These are phyloP conservation scores for Cairina moschata DNA, from an alignment of 2,113 vertebrate genomes.

Conservation along the genomic window DNA sequence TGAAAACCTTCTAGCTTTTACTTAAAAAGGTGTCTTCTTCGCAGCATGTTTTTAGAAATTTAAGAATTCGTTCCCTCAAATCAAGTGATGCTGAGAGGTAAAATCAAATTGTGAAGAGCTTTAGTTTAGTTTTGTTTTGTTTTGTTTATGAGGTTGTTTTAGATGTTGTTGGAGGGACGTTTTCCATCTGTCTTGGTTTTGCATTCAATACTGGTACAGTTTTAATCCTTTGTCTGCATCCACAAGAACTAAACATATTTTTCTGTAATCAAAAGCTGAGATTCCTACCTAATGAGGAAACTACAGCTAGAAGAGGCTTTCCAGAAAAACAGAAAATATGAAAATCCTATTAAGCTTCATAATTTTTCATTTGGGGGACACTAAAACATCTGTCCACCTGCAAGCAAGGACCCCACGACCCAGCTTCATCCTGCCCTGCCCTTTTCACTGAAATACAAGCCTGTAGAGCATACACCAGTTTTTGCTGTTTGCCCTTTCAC, in stretches of 20 bases:
- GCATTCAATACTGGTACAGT: neutral
- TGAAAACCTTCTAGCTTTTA: neutral
- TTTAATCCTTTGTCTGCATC: neutral
- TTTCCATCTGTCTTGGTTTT: neutral
- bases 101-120: neutral
- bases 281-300: neutral
- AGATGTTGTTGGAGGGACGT: neutral
- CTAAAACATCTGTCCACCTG: neutral
- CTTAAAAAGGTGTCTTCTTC: neutral
- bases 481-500: neutral
- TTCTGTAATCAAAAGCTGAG: neutral
- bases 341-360: neutral
- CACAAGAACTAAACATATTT: neutral
- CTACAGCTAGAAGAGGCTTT: neutral
- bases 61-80: neutral
- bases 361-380: neutral
- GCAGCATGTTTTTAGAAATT: neutral
- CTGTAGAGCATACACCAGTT: neutral
- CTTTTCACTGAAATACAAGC: neutral
- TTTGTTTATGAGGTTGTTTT: neutral
- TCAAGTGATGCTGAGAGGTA: neutral
- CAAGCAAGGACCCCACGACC: fast-evolving
- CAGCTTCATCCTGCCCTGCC: fast-evolving
- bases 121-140: neutral
- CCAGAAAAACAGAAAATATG: neutral